phyloP scores from a whole-genome alignment of 1,140 invertebrate genomes.

The Drosophila suzukii region DNA sequence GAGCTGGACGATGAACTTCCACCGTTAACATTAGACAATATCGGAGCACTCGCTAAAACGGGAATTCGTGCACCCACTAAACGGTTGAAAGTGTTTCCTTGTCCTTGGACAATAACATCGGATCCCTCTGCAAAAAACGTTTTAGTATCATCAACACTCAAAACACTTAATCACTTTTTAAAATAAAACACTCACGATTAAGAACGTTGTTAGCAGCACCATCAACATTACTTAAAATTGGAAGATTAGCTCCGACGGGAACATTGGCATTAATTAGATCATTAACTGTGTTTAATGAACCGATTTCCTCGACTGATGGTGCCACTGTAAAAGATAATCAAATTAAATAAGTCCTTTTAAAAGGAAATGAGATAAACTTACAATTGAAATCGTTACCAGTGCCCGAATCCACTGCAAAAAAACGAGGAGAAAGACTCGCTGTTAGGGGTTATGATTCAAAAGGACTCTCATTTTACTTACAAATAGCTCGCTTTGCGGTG shows the following conservation, averaged over 20 bases:
- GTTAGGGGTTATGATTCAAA: background rate
- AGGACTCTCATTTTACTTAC: background rate
- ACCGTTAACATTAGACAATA: background rate
- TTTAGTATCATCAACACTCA: background rate
- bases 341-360: background rate
- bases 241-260: background rate
- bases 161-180: background rate
- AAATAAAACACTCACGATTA: background rate
- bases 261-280: background rate
- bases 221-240: background rate
- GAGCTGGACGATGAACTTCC: background rate
- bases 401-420: slow-evolving; percentile 3
- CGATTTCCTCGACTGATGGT: background rate
- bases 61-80: background rate
- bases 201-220: background rate
- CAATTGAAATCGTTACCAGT: slow-evolving; percentile 2
- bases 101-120: background rate
- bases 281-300: background rate
- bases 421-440: background rate
- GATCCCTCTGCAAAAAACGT: background rate
- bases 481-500: slow-evolving; percentile 38
- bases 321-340: slow-evolving; percentile 5
- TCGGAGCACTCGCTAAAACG: background rate
- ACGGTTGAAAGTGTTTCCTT: background rate
- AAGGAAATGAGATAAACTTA: background rate